Base-by-base conservation (phyloP, 2,113 vertebrate genomes). In the Capreolus pygargus region DNA sequence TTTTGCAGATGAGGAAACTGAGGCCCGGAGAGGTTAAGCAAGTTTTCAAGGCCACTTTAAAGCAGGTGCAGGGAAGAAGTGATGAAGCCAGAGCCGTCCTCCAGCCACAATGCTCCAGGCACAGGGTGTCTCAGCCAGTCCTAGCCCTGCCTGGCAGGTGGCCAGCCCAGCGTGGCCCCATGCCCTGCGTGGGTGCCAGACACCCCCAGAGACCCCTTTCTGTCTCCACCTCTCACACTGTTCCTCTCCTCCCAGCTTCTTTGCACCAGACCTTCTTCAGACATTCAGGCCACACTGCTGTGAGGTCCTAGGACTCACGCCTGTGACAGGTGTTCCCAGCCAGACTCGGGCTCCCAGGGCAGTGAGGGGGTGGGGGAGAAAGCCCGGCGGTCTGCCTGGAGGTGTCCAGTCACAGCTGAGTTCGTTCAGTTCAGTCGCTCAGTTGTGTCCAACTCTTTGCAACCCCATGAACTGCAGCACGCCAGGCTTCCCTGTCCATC, bases 171-270 rank as follows among this genome's bases (percentile, higher is more conserved):
- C 11, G 2, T 13, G 50, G 74, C 88, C 58, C 58, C n/a, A 25
- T 15, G 64, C 33, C 93, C 47, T 52, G 13, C 0, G 4, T 7
- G 57, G n/a, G 4, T 58, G 60, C 60, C 89, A 89, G 78, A 79
- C 76, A 13, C 86, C 25, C 39, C 9, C 78, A 95, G 89, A 15
- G 28, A 9, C 1, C 78, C 45, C 81, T 74, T 47, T 52, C 19
- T 36, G 23, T 36, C 11, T 36, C 36, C 0, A 11, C 3, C 7
- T 17, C 15, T 45, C 15, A 13, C 12, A 4, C 30, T 33, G 2
- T 2, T 39, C 60, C 86, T 79, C 16, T 57, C 14, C 23, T 43
- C 58, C 58, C 14, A 4, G 7, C 67, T 50, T 25, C 55, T 54
- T 28, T 54, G 13, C 30, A 25, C 39, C 6, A 25, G 36, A 60